phyloP scores from a whole-genome alignment of 2,888 invertebrate genomes.

The Thera britannica region DNA sequence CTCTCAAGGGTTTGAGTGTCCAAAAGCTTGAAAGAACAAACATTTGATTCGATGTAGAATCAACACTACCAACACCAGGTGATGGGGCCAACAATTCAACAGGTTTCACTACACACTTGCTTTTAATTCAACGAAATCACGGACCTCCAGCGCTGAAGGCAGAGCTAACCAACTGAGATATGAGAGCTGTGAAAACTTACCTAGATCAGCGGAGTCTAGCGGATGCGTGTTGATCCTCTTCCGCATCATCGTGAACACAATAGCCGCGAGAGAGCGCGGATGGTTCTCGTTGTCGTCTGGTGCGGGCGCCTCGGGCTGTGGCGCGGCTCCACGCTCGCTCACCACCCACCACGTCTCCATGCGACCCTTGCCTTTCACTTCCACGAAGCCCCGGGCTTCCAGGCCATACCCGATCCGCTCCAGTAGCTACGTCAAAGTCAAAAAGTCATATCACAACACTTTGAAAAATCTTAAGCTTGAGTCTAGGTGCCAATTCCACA shows the following conservation, averaged over 20 bases:
- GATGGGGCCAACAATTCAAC: too few relatives aligned
- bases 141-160: too few relatives aligned
- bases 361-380: conserved; percentile 97
- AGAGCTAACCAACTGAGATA: too few relatives aligned
- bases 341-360: conserved; percentile 98
- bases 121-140: too few relatives aligned
- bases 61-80: too few relatives aligned
- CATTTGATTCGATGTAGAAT: too few relatives aligned
- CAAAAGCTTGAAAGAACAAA: too few relatives aligned
- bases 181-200: conserved; percentile 43
- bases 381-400: conserved; percentile 92
- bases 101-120: too few relatives aligned
- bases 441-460: neutral
- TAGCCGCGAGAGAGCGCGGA: conserved; percentile 91
- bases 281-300: conserved; percentile 88
- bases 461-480: too few relatives aligned
- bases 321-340: conserved; percentile 85
- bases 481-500: too few relatives aligned
- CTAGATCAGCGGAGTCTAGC: conserved; percentile 52
- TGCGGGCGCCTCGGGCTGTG: conserved; percentile 63
- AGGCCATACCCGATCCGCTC: conserved; percentile 88
- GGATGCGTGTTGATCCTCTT: conserved; percentile 85
- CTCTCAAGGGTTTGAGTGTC: too few relatives aligned
- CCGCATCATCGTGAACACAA: conserved; percentile 94
- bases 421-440: conserved; percentile 6